These are phyloP conservation scores for Meiosimyza decipiens DNA, from an alignment of 2,888 invertebrate genomes.

Conservation along the genomic window DNA sequence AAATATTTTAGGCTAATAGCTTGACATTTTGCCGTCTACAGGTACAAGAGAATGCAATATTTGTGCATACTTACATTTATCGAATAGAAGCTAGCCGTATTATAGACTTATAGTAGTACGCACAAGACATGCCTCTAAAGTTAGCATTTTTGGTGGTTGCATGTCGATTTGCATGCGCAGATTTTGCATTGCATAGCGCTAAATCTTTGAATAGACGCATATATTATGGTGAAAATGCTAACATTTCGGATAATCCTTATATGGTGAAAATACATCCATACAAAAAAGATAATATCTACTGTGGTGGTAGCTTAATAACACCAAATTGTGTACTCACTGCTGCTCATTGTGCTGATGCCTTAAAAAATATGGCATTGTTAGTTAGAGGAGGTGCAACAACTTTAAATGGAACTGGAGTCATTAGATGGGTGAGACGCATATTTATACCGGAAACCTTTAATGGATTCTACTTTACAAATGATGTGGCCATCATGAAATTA, in stretches of 20 bases:
- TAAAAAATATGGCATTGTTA: conserved; percentile 42
- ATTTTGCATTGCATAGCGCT: too few relatives aligned
- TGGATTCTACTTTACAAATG: conserved; percentile 49
- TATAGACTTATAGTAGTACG: too few relatives aligned
- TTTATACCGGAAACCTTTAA: conserved; percentile 51
- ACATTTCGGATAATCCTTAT: conserved; percentile 53
- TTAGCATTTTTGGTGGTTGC: too few relatives aligned
- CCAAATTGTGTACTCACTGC: conserved; percentile 56
- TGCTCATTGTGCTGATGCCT: conserved; percentile 55
- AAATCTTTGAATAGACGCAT: conserved; percentile 30
- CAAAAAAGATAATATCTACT: conserved; percentile 47
- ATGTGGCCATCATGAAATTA: conserved; percentile 56
- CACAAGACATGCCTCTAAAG: too few relatives aligned
- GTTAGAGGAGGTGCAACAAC: conserved; percentile 52
- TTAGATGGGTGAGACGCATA: conserved; percentile 45
- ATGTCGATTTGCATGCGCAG: too few relatives aligned
- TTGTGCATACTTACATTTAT: too few relatives aligned
- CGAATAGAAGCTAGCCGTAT: too few relatives aligned
- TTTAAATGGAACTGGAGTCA: conserved; percentile 47
- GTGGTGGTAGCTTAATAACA: conserved; percentile 59
- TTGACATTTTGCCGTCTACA: too few relatives aligned
- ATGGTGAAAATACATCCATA: conserved; percentile 52
- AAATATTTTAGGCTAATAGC: too few relatives aligned
- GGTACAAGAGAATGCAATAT: too few relatives aligned
- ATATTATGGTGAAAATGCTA: conserved; percentile 48